A percentile compares a stretch with the other conserved stretches of the same genome.
Evolutionary conservation across 2,113 vertebrate genomes (phyloP).

Genomic region (Diphyllodes magnificus): DNA sequence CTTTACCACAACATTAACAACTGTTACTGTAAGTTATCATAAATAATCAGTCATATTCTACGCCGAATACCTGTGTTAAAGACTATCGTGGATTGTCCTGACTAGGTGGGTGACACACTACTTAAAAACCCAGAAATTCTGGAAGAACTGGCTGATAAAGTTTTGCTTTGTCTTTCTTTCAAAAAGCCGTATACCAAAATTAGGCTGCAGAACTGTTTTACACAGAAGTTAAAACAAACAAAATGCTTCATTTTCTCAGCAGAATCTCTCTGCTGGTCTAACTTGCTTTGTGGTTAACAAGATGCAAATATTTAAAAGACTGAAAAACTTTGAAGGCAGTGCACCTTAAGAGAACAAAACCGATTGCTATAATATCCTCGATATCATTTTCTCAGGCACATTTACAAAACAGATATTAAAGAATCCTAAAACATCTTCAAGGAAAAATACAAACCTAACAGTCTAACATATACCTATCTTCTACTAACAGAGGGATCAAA

Average conservation of each 20-base stretch:
- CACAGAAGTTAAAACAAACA: not conserved
- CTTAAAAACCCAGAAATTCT: not conserved
- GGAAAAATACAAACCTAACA: not conserved
- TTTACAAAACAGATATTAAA: slow-evolving; percentile 22
- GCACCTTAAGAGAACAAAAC: not conserved
- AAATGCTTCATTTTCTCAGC: not conserved
- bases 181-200: not conserved
- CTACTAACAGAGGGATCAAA: not conserved
- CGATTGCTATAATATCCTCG: not conserved
- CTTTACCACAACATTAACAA: not conserved
- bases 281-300: not conserved
- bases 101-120: not conserved
- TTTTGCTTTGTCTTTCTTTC: not conserved
- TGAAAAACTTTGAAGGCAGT: not conserved
- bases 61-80: not conserved
- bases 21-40: not conserved
- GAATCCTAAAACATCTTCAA: not conserved
- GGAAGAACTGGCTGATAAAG: not conserved
- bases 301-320: not conserved
- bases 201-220: not conserved
- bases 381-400: not conserved
- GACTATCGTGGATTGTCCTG: not conserved
- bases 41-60: not conserved
- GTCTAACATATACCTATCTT: not conserved
- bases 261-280: not conserved